Evolutionary conservation across 2,888 invertebrate species (phyloP), one percentile per base, ranked within the genome.

Genomic region (Tachystola acroxantha): DNA sequence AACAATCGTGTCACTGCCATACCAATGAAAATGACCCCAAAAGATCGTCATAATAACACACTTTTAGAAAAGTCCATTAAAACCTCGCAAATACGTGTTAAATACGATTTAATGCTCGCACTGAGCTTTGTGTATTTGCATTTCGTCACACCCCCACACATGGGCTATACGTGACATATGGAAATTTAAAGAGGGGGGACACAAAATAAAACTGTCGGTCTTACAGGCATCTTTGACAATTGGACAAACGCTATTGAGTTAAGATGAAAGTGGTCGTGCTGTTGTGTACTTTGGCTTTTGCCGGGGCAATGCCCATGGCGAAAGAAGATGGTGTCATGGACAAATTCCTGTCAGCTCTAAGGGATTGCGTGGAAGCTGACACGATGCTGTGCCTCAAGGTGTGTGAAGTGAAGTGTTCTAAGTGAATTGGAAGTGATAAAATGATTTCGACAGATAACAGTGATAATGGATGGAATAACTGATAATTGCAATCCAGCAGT

Each of bases 361-460:
- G 90, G 72, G 91, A 92, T 60, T 94, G 94, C 73, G 90, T 92
- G 56, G 90, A 91, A 45, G 88, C 89, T 45, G 91, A 92, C 54
- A 88, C 93, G 62, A 84, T 90, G 57, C 80, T 93, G 71, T 94
- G 94, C 65, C 74, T 93, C 47, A 94, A 94, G 91, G 93, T 93
- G 89, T 88, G 81, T 77, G 71, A 51, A 70, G 77, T 82, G 70
- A 46, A 52, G 70, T 72, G 79, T 2, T 9, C 24, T 24, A 24
- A 24, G 24, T 24, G 24, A 24, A 24, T 7, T 20, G 20, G 9
- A 31, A 31, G 7, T 7, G 20, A 32, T 9, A 32, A 16, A 6
- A 14, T 10, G 16, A n/a, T 20, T 6, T 6, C 20, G 2, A 20
- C 20, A 7, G 20, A 20, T n/a, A n/a, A 2, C n/a, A n/a, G 24